Evolutionary conservation across 2,797 vertebrate species (phyloP).

Genomic region (Tenualosa ilisha): DNA sequence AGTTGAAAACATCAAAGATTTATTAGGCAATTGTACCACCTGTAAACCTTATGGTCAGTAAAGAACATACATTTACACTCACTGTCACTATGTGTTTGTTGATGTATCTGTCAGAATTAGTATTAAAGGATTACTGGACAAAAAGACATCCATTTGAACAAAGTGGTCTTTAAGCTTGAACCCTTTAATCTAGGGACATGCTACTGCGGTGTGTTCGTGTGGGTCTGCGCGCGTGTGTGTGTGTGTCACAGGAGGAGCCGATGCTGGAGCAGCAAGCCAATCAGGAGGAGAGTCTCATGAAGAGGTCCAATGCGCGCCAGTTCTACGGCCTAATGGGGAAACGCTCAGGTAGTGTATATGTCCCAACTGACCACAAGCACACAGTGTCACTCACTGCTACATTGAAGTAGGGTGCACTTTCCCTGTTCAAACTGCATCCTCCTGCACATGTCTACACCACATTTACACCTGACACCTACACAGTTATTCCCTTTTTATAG

Average conservation of each 20-base stretch:
- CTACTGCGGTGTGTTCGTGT: not conserved
- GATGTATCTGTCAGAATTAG: not conserved
- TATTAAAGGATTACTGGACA: not conserved
- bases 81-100: not conserved
- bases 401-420: not conserved
- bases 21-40: not conserved
- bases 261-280: slow-evolving; percentile 51
- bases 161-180: not conserved
- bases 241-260: slow-evolving; percentile 58
- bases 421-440: no score
- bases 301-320: slow-evolving; percentile 76
- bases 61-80: not conserved
- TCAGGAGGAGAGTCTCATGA: slow-evolving; percentile 66
- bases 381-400: not conserved
- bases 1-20: no score
- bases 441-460: no score
- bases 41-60: not conserved
- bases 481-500: no score
- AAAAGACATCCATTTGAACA: not conserved
- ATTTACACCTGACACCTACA: no score
- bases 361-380: not conserved
- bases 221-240: not conserved
- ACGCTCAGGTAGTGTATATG: slow-evolving; percentile 63
- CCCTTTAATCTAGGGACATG: not conserved
- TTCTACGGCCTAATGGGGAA: slow-evolving; percentile 90